phyloP scores from a whole-genome alignment of 2,113 vertebrate genomes.

The Ctenodactylus gundi region DNA sequence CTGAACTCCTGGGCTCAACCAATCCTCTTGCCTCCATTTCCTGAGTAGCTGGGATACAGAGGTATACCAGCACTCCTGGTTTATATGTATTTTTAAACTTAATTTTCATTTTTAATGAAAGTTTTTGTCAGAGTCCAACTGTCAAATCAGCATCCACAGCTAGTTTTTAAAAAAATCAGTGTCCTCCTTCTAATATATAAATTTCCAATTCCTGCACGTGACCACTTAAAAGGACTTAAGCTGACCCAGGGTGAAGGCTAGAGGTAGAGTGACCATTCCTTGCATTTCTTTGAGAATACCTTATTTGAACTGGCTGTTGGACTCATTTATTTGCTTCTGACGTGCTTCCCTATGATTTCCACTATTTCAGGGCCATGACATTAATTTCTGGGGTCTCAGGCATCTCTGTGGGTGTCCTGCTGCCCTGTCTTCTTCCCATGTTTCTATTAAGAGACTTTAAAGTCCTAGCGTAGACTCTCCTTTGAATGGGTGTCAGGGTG shows the following conservation, averaged over 20 bases:
- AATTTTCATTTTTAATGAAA: conserved; percentile 1
- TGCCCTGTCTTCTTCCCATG: too few relatives aligned
- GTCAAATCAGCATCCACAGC: neutral
- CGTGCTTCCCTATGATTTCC: too few relatives aligned
- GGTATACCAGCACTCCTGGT: neutral
- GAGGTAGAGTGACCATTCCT: neutral
- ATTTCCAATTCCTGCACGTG: neutral
- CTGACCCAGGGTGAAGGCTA: neutral
- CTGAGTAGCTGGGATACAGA: neutral
- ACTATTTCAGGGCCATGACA: too few relatives aligned
- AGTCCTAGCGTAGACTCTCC: too few relatives aligned
- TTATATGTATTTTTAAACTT: neutral
- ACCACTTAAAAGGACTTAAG: neutral
- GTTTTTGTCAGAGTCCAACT: neutral
- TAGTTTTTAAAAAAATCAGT: neutral
- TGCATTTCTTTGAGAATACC: too few relatives aligned
- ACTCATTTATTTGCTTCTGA: too few relatives aligned
- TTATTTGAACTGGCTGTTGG: too few relatives aligned
- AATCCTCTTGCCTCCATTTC: neutral
- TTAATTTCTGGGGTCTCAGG: too few relatives aligned
- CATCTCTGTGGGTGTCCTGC: too few relatives aligned
- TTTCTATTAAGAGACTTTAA: too few relatives aligned
- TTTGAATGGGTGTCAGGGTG: too few relatives aligned
- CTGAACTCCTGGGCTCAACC: neutral
- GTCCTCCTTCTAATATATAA: neutral